Conservation (phyloP, 2,888 invertebrate genomes). For the Bombylius major region DNA sequence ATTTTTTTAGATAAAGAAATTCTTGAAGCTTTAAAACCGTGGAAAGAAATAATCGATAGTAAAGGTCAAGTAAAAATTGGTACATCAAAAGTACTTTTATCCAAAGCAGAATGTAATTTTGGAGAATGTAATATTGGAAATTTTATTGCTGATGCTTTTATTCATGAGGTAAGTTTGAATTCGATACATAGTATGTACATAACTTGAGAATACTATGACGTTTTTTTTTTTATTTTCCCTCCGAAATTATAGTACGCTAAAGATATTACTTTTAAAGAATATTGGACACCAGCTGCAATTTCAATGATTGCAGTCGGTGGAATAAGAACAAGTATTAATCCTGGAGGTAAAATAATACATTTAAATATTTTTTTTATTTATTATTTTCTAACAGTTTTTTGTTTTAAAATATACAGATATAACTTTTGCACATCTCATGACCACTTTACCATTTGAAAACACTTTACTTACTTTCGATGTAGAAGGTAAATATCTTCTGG, state of each 20-base stretch:
- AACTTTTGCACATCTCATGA: conserved; percentile 54
- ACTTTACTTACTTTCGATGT: conserved; percentile 57
- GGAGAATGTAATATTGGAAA: conserved; percentile 63
- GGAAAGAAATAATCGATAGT: conserved; percentile 45
- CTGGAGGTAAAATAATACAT: conserved; percentile 41
- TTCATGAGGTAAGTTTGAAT: conserved; percentile 43
- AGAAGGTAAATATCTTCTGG: conserved; percentile 48
- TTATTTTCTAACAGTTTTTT: neutral
- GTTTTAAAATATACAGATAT: conserved; percentile 40
- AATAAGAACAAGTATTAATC: conserved; percentile 52
- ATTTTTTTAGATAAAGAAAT: conserved; percentile 44
- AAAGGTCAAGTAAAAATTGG: conserved; percentile 47
- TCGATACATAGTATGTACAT: no score
- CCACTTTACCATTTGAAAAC: conserved; percentile 65
- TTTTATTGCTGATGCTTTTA: conserved; percentile 57
- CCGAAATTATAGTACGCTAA: no score
- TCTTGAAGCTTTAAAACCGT: conserved; percentile 45
- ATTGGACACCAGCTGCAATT: conserved; percentile 56
- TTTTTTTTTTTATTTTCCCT: no score
- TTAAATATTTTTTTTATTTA: neutral
- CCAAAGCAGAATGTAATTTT: conserved; percentile 41
- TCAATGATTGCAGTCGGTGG: conserved; percentile 57
- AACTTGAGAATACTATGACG: no score
- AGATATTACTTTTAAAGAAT: conserved; percentile 23
- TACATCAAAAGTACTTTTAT: conserved; percentile 42